Evolutionary conservation across 2,797 vertebrate species (phyloP).

Genomic region (Centroberyx gerrardi): DNA sequence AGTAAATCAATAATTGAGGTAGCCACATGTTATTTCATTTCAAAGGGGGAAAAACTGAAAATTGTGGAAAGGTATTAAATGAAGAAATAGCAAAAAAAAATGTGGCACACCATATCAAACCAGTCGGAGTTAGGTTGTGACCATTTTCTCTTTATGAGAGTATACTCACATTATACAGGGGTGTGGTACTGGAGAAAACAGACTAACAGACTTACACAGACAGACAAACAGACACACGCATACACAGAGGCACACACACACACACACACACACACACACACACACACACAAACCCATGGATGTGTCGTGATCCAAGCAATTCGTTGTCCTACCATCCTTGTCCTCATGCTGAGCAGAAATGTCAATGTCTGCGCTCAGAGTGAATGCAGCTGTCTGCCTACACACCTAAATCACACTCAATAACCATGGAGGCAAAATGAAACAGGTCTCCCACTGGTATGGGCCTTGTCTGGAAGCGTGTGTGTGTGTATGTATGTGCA

Average conservation of each 20-base stretch:
- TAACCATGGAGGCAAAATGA: conserved; percentile 47
- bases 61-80: background rate
- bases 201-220: background rate
- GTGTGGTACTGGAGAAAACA: conserved; percentile 7
- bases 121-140: conserved; percentile 14
- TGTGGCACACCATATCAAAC: conserved; percentile 14
- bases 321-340: conserved; percentile 36
- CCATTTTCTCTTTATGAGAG: conserved; percentile 1
- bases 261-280: background rate
- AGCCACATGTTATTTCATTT: conserved; percentile 53
- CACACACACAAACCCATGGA: conserved; percentile 12
- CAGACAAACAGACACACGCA: background rate
- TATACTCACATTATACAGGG: background rate
- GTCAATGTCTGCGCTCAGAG: conserved; percentile 39
- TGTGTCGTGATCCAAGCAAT: conserved; percentile 24
- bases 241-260: conserved; percentile 7
- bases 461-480: conserved; percentile 5
- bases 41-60: conserved; percentile 14
- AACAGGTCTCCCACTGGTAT: conserved; percentile 47
- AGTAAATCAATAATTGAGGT: conserved; percentile 67
- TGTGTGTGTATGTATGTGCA: background rate
- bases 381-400: conserved; percentile 47
- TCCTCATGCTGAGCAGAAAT: conserved; percentile 51
- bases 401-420: conserved; percentile 44
- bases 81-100: background rate